phyloP scores from a whole-genome alignment of 2,888 invertebrate species.

The Ethmia dodecea region DNA sequence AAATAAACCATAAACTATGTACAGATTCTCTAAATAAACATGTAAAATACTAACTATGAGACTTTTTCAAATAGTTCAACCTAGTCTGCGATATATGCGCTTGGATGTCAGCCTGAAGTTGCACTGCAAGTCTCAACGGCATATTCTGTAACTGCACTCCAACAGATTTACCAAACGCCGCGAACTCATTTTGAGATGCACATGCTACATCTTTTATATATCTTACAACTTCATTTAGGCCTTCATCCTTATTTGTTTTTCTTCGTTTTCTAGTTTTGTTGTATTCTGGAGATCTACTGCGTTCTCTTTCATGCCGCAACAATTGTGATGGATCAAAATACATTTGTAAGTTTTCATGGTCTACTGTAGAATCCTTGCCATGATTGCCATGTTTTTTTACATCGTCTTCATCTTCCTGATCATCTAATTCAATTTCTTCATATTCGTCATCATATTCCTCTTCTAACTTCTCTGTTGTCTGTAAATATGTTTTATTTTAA shows the following conservation, averaged over 20 bases:
- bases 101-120: constrained; percentile 9
- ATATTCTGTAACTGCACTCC: constrained; percentile 7
- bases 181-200: constrained; percentile 4
- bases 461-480: neutral
- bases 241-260: neutral
- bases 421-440: no score
- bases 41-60: no score
- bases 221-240: neutral
- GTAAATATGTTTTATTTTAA: no score
- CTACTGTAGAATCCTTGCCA: no score
- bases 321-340: no score
- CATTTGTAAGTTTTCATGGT: no score
- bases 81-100: constrained; percentile 8
- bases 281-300: no score
- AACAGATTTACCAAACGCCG: constrained; percentile 6
- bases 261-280: neutral
- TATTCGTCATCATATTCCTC: neutral
- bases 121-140: constrained; percentile 6
- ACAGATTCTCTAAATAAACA: no score
- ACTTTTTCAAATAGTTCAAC: constrained; percentile 4
- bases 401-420: neutral
- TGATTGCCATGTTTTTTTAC: neutral
- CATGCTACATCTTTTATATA: constrained; percentile 4
- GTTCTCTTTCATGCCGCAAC: no score
- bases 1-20: no score